Evolutionary conservation across 2,797 vertebrate species (phyloP).

Genomic region (Pseudomugil tenellus): DNA sequence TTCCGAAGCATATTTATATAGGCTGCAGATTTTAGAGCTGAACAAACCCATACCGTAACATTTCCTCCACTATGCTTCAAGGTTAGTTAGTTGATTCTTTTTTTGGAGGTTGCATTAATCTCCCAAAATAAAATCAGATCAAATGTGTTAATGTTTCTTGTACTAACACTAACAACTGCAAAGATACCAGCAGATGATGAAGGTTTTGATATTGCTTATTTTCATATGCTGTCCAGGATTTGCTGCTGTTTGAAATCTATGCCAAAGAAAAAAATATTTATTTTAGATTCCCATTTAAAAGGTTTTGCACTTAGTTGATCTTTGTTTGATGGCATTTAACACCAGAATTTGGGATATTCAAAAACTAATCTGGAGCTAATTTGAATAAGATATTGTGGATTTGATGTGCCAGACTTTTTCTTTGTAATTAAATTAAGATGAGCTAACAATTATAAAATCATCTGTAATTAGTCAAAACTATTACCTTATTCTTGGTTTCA

Average conservation of each 20-base stretch:
- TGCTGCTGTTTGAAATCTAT: neutral
- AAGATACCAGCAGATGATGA: neutral
- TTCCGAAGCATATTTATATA: neutral
- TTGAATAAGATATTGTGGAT: neutral
- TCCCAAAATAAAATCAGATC: neutral
- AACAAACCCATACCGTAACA: neutral
- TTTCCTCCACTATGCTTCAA: neutral
- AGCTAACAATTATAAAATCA: neutral
- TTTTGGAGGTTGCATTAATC: neutral
- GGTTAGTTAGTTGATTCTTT: neutral
- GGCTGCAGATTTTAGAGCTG: neutral
- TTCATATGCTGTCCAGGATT: neutral
- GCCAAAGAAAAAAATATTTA: neutral
- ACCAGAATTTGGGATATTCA: constrained; percentile 1
- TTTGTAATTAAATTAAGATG: neutral
- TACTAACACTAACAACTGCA: neutral
- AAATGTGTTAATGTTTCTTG: neutral
- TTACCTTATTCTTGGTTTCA: neutral
- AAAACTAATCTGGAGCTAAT: constrained; percentile 6
- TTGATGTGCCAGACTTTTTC: neutral
- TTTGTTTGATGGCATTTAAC: constrained; percentile 7
- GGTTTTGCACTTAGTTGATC: constrained; percentile 3
- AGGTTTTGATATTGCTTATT: neutral
- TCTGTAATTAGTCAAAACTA: neutral
- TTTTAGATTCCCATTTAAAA: no score